A percentile compares a stretch with the other conserved stretches of the same genome.
Conservation (phyloP, 2,888 invertebrate genomes). For the Lysandra bellargus region DNA sequence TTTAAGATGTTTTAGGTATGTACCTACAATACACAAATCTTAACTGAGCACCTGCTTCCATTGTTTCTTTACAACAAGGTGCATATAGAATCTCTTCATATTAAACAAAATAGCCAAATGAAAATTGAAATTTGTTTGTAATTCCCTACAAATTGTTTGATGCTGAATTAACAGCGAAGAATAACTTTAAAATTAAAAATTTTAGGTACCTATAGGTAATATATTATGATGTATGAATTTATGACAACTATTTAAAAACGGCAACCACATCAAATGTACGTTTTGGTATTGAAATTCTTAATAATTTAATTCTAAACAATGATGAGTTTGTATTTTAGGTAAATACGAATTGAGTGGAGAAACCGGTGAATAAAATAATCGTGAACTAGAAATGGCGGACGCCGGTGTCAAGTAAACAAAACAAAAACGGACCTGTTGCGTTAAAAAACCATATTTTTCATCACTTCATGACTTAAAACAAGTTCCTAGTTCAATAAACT, state of each 20-base stretch:
- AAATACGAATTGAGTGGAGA: constrained; percentile 38
- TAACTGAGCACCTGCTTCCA: neutral
- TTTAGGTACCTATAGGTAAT: no score
- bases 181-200: no score
- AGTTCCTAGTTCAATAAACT: constrained; percentile 48
- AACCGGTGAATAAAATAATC: constrained; percentile 72
- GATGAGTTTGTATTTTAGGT: constrained; percentile 33
- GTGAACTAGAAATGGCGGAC: constrained; percentile 80
- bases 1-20: neutral
- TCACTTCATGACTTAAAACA: constrained; percentile 72
- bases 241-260: neutral
- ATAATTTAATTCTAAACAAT: constrained; percentile 30
- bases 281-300: constrained; percentile 29
- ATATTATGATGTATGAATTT: neutral
- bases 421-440: constrained; percentile 83
- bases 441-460: constrained; percentile 58
- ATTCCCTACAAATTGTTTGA: neutral
- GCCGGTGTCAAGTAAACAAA: constrained; percentile 82
- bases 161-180: neutral
- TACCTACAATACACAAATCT: no score
- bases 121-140: neutral
- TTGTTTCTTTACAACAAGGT: neutral
- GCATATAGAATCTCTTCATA: neutral
- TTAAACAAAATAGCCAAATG: neutral
- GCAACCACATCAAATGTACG: constrained; percentile 29